A percentile compares a stretch with the other conserved stretches of the same genome.
Conservation (phyloP, 2,113 vertebrate species). For the Saccopteryx leptura region DNA sequence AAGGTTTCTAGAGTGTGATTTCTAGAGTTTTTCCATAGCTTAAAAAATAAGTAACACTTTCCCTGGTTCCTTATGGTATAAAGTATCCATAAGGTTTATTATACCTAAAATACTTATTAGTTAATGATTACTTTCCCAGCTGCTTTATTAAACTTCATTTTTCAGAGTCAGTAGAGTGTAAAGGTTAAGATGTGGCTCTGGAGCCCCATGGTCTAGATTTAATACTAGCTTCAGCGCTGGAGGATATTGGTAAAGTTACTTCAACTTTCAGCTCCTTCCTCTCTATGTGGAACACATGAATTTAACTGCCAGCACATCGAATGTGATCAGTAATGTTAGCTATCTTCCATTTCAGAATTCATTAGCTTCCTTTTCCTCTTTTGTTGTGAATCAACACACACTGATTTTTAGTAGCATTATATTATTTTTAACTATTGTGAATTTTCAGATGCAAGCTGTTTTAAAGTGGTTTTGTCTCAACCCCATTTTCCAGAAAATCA, state of each 20-base stretch:
- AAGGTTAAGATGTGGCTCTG: background rate
- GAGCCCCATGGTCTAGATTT: background rate
- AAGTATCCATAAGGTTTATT: conserved; percentile 43
- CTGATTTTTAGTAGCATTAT: background rate
- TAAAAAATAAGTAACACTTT: conserved; percentile 38
- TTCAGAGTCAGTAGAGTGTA: conserved; percentile 10
- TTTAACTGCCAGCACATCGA: background rate
- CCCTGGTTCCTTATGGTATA: conserved; percentile 51
- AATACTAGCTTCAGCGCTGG: background rate
- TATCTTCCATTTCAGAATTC: background rate
- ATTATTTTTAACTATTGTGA: background rate
- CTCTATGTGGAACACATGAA: background rate
- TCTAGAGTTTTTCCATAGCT: conserved; percentile 49
- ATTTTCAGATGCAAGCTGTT: background rate
- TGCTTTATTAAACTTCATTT: conserved; percentile 67
- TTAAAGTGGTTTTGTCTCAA: background rate
- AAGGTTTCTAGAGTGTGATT: conserved; percentile 36
- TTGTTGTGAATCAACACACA: background rate
- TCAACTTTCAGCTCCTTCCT: background rate
- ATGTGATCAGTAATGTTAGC: background rate
- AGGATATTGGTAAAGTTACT: background rate
- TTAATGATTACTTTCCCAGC: conserved; percentile 65
- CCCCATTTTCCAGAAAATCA: background rate
- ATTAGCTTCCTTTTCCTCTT: conserved; percentile 13
- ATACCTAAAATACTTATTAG: conserved; percentile 44